A percentile compares a stretch with the other conserved stretches of the same genome.
phyloP scores from a whole-genome alignment of 2,797 vertebrate species.

The Sebastes aleutianus region DNA sequence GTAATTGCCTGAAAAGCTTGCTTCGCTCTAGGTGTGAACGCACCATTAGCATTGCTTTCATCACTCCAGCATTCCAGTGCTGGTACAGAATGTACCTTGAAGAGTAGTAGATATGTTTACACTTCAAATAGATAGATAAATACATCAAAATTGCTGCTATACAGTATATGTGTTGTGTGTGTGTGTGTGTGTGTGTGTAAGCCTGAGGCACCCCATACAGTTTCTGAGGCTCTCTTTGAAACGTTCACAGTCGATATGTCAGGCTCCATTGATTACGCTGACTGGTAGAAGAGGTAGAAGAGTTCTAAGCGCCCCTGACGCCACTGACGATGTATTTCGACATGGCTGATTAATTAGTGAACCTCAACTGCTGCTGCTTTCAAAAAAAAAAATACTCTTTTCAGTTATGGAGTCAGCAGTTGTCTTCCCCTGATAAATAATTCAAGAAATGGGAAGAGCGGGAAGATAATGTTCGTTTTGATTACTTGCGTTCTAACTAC shows the following conservation, averaged over 20 bases:
- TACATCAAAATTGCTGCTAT: background rate
- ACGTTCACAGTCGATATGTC: background rate
- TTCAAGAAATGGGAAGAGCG: slow-evolving; percentile 27
- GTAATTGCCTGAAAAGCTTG: no score
- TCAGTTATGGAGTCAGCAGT: slow-evolving; percentile 64
- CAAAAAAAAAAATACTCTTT: slow-evolving; percentile 35
- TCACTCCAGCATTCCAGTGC: no score
- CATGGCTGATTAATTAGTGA: slow-evolving; percentile 54
- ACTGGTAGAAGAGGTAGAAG: background rate
- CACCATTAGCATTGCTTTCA: no score
- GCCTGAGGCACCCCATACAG: background rate
- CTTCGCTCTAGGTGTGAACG: no score
- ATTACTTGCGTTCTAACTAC: slow-evolving; percentile 45
- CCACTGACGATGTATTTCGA: slow-evolving; percentile 12
- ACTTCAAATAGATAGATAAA: background rate
- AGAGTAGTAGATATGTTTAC: no score
- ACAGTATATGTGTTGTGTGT: background rate
- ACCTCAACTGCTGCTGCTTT: slow-evolving; percentile 14
- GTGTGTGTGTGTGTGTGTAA: background rate
- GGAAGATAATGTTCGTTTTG: slow-evolving; percentile 20
- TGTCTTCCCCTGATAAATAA: slow-evolving; percentile 63
- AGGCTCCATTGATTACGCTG: slow-evolving; percentile 32
- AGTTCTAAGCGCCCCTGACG: slow-evolving; percentile 13
- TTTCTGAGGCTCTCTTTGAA: background rate
- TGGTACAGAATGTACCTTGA: no score